Evolutionary conservation across 2,888 invertebrate genomes (phyloP).

Genomic region (Malthinus seriepunctatus): DNA sequence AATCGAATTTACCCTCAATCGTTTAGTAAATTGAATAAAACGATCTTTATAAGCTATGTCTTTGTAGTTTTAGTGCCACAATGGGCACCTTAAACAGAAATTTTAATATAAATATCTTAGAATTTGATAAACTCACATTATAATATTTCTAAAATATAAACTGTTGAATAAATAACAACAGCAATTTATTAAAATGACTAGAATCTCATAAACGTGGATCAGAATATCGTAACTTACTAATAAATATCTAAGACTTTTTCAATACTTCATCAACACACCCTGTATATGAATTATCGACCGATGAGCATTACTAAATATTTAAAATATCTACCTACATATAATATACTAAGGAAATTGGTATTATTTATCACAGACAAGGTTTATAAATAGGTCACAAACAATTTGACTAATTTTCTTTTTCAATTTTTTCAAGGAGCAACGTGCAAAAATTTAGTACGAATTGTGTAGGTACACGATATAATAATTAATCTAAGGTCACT

Average conservation of each 20-base stretch:
- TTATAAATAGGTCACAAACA: conserved; percentile 45
- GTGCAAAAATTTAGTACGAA: conserved; percentile 17
- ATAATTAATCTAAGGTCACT: conserved; percentile 49
- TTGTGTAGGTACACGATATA: conserved; percentile 25
- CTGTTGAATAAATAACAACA: background rate
- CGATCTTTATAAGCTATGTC: too few species aligned
- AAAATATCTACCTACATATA: conserved; percentile 26
- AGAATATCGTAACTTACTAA: background rate
- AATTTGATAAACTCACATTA: background rate
- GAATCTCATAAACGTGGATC: background rate
- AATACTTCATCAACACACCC: conserved; percentile 30
- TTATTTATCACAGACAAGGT: conserved; percentile 56
- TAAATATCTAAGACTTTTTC: conserved; percentile 1
- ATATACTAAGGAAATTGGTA: conserved; percentile 52
- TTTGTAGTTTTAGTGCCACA: too few species aligned
- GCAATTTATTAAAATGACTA: conserved; percentile 3
- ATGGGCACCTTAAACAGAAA: too few species aligned
- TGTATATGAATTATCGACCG: conserved; percentile 26
- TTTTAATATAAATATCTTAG: too few species aligned
- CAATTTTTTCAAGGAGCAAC: conserved; percentile 15
- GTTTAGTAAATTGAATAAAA: too few species aligned
- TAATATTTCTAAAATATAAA: conserved; percentile 9
- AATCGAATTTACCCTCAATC: too few species aligned
- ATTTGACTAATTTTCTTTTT: conserved; percentile 23
- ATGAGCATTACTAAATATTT: conserved; percentile 33